Evolutionary conservation across 2,888 invertebrate genomes (phyloP), one percentile per base, ranked within the genome.

Genomic region (Drosophila neutralis): DNA sequence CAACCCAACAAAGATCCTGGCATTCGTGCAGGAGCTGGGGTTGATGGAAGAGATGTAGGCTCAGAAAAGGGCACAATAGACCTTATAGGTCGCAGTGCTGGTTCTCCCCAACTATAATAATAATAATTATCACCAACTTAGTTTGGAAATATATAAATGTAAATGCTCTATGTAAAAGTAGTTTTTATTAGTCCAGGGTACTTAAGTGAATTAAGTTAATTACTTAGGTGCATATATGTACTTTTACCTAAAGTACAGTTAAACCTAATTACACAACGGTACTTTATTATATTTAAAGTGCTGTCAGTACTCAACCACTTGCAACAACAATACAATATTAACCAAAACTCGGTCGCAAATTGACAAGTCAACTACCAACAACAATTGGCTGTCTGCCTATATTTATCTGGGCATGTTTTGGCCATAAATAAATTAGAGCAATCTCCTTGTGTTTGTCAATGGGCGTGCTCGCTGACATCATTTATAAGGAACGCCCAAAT

Each of bases 401-500:
- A 73, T 74, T 69, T 73, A 67, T 61, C 42, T 52, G 52, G 38
- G 71, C 70, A 73, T 78, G 71, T 68, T 72, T 78, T 65, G 79
- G 57, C 73, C 77, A 83, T 83, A 82, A 80, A 88, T 87, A 87
- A 85, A 88, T 89, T 77, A 89, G 85, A 67, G 65, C 78, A 77
- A 83, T 78, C 82, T 82, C 75, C 76, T 82, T 71, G 63, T 76
- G 76, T 82, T 71, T 86, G 81, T 78, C 76, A 75, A 71, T 75
- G 72, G 86, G 87, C 83, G 88, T 82, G 71, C 57, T 54, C 49
- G 58, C 57, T 79, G 78, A 64, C 80, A 77, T 82, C 82, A 78
- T 84, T 87, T 82, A 82, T 76, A 76, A 73, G 69, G 73, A 74
- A 76, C 85, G 78, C 80, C 85, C 81, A 62, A 27, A 56, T 42